Evolutionary conservation across 2,797 vertebrate genomes (phyloP).

Genomic region (Coilia nasus): DNA sequence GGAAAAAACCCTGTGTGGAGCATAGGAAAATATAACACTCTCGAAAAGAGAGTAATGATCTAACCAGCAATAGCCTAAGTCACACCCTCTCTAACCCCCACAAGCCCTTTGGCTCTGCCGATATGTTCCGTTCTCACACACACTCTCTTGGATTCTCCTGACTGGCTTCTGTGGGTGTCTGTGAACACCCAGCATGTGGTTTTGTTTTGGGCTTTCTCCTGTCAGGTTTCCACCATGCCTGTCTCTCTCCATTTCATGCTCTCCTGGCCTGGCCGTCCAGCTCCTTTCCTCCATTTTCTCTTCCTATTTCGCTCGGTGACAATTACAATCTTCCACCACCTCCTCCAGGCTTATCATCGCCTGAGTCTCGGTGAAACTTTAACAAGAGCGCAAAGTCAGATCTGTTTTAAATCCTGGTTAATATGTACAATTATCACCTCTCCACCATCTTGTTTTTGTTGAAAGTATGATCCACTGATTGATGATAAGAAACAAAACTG

Average conservation of each 20-base stretch:
- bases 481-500: background rate
- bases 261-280: conserved; percentile 51
- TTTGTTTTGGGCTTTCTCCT: conserved; percentile 50
- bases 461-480: background rate
- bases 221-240: conserved; percentile 57
- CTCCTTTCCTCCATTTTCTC: conserved; percentile 42
- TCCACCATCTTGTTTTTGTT: background rate
- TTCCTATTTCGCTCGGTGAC: conserved; percentile 20
- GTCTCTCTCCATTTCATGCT: conserved; percentile 60
- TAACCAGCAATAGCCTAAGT: background rate
- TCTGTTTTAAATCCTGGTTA: conserved; percentile 1
- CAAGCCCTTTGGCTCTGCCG: background rate
- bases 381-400: background rate
- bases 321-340: background rate
- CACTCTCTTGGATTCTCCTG: conserved; percentile 27
- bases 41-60: conserved; percentile 5
- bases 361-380: background rate
- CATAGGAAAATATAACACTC: conserved; percentile 11
- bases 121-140: conserved; percentile 33
- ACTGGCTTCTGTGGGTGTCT: conserved; percentile 41
- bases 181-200: conserved; percentile 51
- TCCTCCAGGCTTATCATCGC: background rate
- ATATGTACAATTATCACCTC: background rate
- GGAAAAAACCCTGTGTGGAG: background rate
- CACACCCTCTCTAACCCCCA: conserved; percentile 23